phyloP scores from a whole-genome alignment of 2,113 vertebrate genomes.

The Neolamprologus sp. region DNA sequence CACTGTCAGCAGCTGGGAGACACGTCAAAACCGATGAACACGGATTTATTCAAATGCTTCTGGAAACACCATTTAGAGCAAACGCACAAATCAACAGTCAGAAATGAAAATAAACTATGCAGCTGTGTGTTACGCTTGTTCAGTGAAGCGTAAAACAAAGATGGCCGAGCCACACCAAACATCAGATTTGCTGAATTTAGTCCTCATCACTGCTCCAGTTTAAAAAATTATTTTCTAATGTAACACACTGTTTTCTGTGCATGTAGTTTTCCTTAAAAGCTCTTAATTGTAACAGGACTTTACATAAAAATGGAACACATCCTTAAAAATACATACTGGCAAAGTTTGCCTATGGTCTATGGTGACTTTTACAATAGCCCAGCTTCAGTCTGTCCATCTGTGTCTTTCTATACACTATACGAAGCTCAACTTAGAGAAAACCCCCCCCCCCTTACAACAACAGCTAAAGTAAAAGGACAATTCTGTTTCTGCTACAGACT shows the following conservation, averaged over 20 bases:
- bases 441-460: neutral
- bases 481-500: neutral
- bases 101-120: neutral
- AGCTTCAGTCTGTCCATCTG: neutral
- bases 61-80: neutral
- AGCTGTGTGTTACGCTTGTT: neutral
- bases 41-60: neutral
- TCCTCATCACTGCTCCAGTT: neutral
- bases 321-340: neutral
- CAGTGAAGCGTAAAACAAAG: neutral
- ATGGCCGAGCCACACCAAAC: neutral
- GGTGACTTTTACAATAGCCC: neutral
- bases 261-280: neutral
- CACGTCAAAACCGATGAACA: neutral
- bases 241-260: neutral
- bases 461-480: neutral
- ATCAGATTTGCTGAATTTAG: neutral
- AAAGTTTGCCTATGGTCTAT: neutral
- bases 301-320: neutral
- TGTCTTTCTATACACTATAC: neutral
- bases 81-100: neutral
- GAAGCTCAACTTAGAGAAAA: neutral
- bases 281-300: neutral
- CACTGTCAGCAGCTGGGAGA: slow-evolving; percentile 83
- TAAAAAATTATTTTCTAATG: neutral